These are phyloP conservation scores for Petrolisthes cinctipes DNA, from an alignment of 2,888 invertebrate genomes.

Conservation along the genomic window DNA sequence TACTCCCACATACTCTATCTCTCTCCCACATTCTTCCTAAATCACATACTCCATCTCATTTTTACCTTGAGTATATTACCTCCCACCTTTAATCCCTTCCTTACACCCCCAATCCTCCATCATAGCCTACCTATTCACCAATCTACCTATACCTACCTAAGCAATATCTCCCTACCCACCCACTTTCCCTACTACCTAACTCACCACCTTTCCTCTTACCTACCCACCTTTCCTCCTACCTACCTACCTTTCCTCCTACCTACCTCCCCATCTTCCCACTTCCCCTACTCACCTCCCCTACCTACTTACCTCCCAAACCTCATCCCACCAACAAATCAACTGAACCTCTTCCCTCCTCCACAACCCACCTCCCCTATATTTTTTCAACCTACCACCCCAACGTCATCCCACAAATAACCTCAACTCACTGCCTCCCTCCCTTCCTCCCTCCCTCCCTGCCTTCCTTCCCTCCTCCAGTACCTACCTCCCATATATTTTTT, in stretches of 20 bases:
- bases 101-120: too few relatives aligned
- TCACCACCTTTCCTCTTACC: too few relatives aligned
- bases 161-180: too few relatives aligned
- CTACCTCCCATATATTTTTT: not conserved
- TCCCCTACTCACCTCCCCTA: too few relatives aligned
- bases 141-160: too few relatives aligned
- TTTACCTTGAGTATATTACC: not conserved
- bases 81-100: too few relatives aligned
- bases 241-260: too few relatives aligned
- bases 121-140: too few relatives aligned
- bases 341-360: not conserved
- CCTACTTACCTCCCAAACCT: not conserved
- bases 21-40: not conserved
- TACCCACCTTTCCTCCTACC: too few relatives aligned
- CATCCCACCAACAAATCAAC: not conserved
- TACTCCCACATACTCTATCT: not conserved
- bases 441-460: not conserved
- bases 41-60: not conserved
- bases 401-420: not conserved
- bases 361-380: not conserved
- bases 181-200: too few relatives aligned
- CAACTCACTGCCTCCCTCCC: not conserved
- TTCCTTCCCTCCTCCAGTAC: not conserved
- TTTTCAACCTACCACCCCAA: not conserved
- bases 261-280: too few relatives aligned